Base-by-base conservation (phyloP, 2,888 invertebrate genomes). In the Elegia similella region DNA sequence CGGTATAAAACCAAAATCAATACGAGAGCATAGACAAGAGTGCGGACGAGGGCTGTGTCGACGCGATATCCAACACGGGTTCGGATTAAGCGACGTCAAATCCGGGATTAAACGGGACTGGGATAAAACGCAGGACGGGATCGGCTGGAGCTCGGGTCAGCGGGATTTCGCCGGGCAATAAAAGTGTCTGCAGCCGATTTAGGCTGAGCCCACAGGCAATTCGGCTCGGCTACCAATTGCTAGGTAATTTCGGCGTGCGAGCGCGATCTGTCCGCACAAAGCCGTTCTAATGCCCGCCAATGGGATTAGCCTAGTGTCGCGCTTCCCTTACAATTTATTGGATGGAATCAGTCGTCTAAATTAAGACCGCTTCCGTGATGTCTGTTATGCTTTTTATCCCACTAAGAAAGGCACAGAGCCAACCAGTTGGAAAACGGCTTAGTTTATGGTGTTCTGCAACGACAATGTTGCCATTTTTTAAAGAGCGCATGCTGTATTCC, bases 31-130 rank as follows among this genome's bases (percentile, higher is more conserved):
- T 76, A 79, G 76, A 78, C 80, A 77, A 74, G 79, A 81, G 85
- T 78, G 79, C 78, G 82, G 80, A 75, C 74, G 82, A 80, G 80
- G 82, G 82, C 85, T 89, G 90, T 89, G 90, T 86, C 87, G 89
- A 87, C 93, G 93, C 92, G 93, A 93, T 92, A 92, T 92, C 92
- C 93, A 91, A 93, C 93, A 93, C 92, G 93, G 93, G 93, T 92
- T 80, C 90, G 93, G 93, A 93, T 93, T 93, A 93, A 92, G 90
- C 87, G 88, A 91, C 92, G 91, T 87, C 87, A 88, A 92, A 92
- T 92, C 92, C 88, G 75, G 92, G 92, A 92, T 92, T 92, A 91
- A 90, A 76, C 80, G 77, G 76, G 80, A 68, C 83, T 76, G 81
- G 90, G 88, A 88, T 88, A 89, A 88, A 88, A 76, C 83, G 80